Evolutionary conservation across 1,140 invertebrate species (phyloP), one percentile per base, ranked within the genome.

Genomic region (Eriocheir sinensis): DNA sequence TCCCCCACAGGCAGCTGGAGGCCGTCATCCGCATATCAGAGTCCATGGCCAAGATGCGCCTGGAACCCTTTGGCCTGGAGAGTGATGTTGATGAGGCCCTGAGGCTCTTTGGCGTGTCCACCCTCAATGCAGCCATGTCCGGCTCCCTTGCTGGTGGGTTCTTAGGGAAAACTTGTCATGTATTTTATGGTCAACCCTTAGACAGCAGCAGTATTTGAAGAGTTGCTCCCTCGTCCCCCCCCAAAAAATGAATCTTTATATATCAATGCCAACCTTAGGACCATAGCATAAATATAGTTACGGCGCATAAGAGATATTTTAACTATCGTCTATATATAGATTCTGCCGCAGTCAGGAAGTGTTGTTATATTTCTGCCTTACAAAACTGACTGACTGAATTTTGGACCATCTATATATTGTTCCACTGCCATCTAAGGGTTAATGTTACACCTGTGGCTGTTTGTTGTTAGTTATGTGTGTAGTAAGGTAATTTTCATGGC

Each of bases 21-120:
- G 99, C 99, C 41, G 97, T 99, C 36, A 98, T 99, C 95, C 98
- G 99, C 93, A 99, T 99, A 95, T 98, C 99, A 0, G 99, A 99
- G 97, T 98, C 99, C 12, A 97, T 99, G 40, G 99, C 99, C 0
- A 99, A 99, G 97, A 99, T 99, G 99, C 98, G 99, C 96, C 96
- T 99, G n/a, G 97, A 98, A 92, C 98, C 99, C 0, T 99, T 99
- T 97, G 99, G 98, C 2, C 98, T 97, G 0, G 99, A 99, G 96
- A 97, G 97, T 15, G 99, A 99, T 96, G 98, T 99, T 0, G 98
- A 99, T 96, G 99, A 99, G 97, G 99, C 99, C 0, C 97, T 99
- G n/a, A 97, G 99, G n/a, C 97, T 99, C 9, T 99, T 99, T 97
- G 98, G 99, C 97, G 99, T 99, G 0, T 99, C 99, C 0, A 99